Base-by-base conservation (phyloP, 2,888 invertebrate species). In the Campaea margaritaria region DNA sequence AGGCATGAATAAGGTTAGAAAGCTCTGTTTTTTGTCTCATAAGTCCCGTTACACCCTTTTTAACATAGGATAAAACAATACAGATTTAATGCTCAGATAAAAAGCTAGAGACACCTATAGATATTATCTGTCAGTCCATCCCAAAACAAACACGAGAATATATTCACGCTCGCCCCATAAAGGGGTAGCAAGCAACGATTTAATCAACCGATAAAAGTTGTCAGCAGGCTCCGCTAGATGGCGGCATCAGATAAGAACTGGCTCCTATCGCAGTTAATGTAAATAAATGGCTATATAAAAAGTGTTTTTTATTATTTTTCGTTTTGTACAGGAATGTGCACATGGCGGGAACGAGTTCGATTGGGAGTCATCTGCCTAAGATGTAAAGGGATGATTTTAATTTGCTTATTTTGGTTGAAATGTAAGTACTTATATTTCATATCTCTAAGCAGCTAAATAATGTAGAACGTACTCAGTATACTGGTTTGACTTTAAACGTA, bases 171-270 rank as follows among this genome's bases (percentile, higher is more conserved):
- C 62, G 54, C 62, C 70, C 78, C 70, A 83, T 88, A 87, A 88
- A 89, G 85, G 89, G 90, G 89, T 89, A 87, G 86, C 85, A 81
- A 76, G 73, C 70, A 77, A 78, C 83, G 89, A 89, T 90, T 86
- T 88, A 86, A 89, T 89, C 83, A 85, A 75, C 80, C 80, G 89
- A 91, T 91, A 89, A 87, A 87, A 88, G 82, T 80, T 86, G 84
- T 83, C 76, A 75, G 73, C 79, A 76, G 71, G 64, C 76, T 65
- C 72, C 79, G 75, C 79, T 79, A 82, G 87, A 87, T 89, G 85
- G 82, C 86, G 82, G 73, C 76, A 53, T 48, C 21, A 65, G 87
- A 88, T 89, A 85, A 72, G 46, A 71, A 44, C 64, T 68, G 73
- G 70, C 70, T 73, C 70, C 74, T 34, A 65, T 66, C 67, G 61